phyloP scores from a whole-genome alignment of 2,888 invertebrate species.

The Ornithoptera priamus region DNA sequence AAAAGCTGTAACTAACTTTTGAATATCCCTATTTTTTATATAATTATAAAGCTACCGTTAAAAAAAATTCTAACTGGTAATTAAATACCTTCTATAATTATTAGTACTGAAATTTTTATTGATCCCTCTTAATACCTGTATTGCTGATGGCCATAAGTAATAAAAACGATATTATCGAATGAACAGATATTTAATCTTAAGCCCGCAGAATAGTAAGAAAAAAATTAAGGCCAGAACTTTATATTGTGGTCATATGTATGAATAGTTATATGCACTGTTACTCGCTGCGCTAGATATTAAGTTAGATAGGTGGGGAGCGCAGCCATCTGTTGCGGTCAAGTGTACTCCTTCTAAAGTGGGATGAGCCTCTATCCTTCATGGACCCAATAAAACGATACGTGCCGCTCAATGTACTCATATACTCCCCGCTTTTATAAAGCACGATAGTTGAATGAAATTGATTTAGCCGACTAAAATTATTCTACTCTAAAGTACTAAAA shows the following conservation, averaged over 20 bases:
- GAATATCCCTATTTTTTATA: too few relatives aligned
- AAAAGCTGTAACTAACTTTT: too few relatives aligned
- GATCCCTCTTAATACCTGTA: too few relatives aligned
- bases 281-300: slow-evolving; percentile 33
- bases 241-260: slow-evolving; percentile 21
- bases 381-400: slow-evolving; percentile 56
- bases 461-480: not conserved
- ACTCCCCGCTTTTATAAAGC: slow-evolving; percentile 24
- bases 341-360: slow-evolving; percentile 55
- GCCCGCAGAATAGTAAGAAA: too few relatives aligned
- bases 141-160: too few relatives aligned
- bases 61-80: too few relatives aligned
- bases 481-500: not conserved
- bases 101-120: too few relatives aligned
- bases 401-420: slow-evolving; percentile 30
- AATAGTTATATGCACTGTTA: slow-evolving; percentile 31
- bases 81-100: too few relatives aligned
- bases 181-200: too few relatives aligned
- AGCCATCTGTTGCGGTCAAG: slow-evolving; percentile 73
- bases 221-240: not conserved
- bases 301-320: slow-evolving; percentile 46
- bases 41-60: too few relatives aligned
- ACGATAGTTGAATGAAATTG: slow-evolving; percentile 22
- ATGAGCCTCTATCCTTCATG: slow-evolving; percentile 59
- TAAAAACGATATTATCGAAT: too few relatives aligned